Evolutionary conservation across 2,113 vertebrate species (phyloP).

Genomic region (Apodemus sylvaticus): DNA sequence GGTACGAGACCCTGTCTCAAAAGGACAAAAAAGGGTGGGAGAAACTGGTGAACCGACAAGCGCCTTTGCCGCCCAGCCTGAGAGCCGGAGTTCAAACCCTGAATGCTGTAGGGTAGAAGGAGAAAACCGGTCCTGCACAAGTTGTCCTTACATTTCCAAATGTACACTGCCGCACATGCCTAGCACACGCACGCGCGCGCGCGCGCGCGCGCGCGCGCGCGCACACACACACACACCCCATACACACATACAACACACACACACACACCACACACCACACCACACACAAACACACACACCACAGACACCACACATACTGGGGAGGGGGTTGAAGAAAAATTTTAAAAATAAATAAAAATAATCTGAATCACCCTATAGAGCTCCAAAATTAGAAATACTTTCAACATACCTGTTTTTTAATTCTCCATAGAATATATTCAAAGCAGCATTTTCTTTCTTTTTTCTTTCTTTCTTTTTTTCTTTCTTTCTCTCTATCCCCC

Average conservation of each 20-base stretch:
- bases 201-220: not conserved
- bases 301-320: no score
- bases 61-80: not conserved
- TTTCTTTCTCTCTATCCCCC: no score
- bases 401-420: constrained; percentile 1
- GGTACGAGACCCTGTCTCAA: not conserved
- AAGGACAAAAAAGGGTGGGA: not conserved
- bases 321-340: not conserved
- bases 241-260: not conserved
- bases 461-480: no score
- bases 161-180: no score
- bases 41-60: not conserved
- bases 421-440: not conserved
- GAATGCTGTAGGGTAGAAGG: not conserved
- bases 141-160: not conserved
- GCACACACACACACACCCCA: not conserved
- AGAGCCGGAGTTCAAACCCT: not conserved
- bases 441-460: not conserved
- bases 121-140: no score
- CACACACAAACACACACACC: not conserved
- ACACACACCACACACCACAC: not conserved
- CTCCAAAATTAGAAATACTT: constrained; percentile 28
- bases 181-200: not conserved
- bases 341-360: not conserved
- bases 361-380: not conserved